Evolutionary conservation across 2,888 invertebrate species (phyloP), one percentile per base, ranked within the genome.

Genomic region (Tortricodes alternella): DNA sequence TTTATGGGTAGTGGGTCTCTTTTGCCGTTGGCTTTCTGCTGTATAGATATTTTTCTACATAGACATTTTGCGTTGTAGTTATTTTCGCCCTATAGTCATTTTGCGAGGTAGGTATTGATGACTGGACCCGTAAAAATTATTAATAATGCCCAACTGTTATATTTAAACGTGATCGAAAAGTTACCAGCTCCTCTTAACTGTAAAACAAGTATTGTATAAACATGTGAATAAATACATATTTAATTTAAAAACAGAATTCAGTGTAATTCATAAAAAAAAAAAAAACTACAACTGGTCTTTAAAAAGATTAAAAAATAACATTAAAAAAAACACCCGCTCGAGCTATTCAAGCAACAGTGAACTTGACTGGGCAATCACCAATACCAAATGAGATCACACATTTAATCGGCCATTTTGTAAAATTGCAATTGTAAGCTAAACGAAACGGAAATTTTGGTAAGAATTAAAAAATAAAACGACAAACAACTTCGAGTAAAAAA

Each of bases 271-370:
- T 11, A 53, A 8, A 34, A 34, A 7, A 46, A 46, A 23, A 16
- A 53, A 46, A 13, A 39, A 24, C 7, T 55, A 48, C 29, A 38
- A 48, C 39, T 35, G 34, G 53, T 48, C 3, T 32, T 41, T 53
- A 19, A 2, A 48, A 51, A 55, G 48, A 34, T 55, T 48, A 15
- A 41, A 55, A 55, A 55, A 41, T 41, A 55, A 55, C 19, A 9
- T 55, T 46, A 39, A 15, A 24, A 24, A 15, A 48, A 48, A 44
- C 29, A 53, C 46, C 53, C 53, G 48, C 19, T 24, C 34, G 13
- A 44, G 41, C 46, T 48, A 19, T 41, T 32, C 24, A 23, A 48
- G 4, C 5, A 19, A 39, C 18, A 11, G 1, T 27, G n/a, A 27
- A 16, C n/a, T n/a, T 27, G 15, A 13, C 39, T 29, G 2, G 29